A percentile compares a stretch with the other conserved stretches of the same genome.
Evolutionary conservation across 2,888 invertebrate species (phyloP).

Genomic region (Aphidius colemani): DNA sequence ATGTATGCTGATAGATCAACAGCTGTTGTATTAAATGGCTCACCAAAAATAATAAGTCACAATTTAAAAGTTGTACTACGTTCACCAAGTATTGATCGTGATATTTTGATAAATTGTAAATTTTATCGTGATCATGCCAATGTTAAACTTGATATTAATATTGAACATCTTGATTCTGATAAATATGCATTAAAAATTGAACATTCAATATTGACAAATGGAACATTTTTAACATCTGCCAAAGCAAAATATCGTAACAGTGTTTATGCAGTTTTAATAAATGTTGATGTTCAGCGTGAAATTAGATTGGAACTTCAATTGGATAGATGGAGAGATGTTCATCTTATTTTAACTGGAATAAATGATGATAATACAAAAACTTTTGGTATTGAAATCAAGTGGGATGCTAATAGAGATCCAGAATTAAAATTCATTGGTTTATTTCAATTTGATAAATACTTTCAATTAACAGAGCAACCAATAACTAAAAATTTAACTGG

Average conservation of each 20-base stretch:
- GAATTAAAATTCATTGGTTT: conserved; percentile 71
- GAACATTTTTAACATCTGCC: conserved; percentile 68
- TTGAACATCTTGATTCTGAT: conserved; percentile 67
- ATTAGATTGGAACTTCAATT: conserved; percentile 75
- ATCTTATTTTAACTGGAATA: conserved; percentile 69
- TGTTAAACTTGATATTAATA: conserved; percentile 71
- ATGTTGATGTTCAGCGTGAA: conserved; percentile 69
- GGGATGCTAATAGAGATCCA: conserved; percentile 87
- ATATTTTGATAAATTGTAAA: conserved; percentile 69
- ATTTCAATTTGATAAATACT: conserved; percentile 65
- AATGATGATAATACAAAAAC: conserved; percentile 68
- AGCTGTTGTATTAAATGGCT: conserved; percentile 52
- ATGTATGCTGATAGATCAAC: conserved; percentile 77
- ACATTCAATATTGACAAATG: conserved; percentile 66
- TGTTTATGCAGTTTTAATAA: conserved; percentile 71
- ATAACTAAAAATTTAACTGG: conserved; percentile 69
- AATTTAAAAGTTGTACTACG: conserved; percentile 72
- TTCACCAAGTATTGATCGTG: conserved; percentile 72
- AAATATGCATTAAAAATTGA: conserved; percentile 70
- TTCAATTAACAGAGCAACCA: conserved; percentile 15
- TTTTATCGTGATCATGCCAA: conserved; percentile 73
- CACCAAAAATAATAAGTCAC: conserved; percentile 63
- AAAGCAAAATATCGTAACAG: conserved; percentile 72
- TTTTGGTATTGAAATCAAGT: conserved; percentile 74
- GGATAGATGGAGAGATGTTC: conserved; percentile 78